phyloP scores from a whole-genome alignment of 2,113 vertebrate genomes.

The Herpailurus yagouaroundi region DNA sequence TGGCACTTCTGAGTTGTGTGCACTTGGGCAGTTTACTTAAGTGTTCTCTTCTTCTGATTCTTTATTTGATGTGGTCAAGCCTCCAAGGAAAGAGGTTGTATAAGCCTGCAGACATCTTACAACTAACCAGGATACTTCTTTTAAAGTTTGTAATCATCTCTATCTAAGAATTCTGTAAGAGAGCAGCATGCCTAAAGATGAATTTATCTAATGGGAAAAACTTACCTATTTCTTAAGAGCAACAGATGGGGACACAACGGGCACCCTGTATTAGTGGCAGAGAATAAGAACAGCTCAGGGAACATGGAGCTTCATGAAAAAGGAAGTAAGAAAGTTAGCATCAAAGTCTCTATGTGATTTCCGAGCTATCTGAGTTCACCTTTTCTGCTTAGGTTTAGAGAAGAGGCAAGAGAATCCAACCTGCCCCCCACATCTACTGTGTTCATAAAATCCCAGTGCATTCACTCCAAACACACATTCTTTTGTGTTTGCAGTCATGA shows the following conservation, averaged over 20 bases:
- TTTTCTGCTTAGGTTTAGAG: not conserved
- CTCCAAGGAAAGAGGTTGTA: not conserved
- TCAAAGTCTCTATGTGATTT: not conserved
- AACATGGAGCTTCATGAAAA: not conserved
- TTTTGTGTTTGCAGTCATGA: not conserved
- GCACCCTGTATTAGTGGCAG: not conserved
- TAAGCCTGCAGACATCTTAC: not conserved
- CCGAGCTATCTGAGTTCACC: not conserved
- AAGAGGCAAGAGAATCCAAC: not conserved
- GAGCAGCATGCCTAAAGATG: not conserved
- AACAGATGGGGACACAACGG: not conserved
- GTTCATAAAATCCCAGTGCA: not conserved
- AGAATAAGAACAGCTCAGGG: not conserved
- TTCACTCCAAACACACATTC: not conserved
- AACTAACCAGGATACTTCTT: not conserved
- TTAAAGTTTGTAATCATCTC: constrained; percentile 31
- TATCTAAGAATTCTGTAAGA: not conserved
- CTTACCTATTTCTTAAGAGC: not conserved
- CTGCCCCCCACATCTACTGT: accelerated
- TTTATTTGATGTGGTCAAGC: not conserved
- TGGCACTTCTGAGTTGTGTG: not conserved
- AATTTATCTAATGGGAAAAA: constrained; percentile 18
- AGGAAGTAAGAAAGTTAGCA: not conserved
- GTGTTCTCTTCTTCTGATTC: not conserved
- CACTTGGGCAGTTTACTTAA: not conserved